Evolutionary conservation across 2,888 invertebrate genomes (phyloP), one percentile per base, ranked within the genome.

Genomic region (Xestia sexstrigata): DNA sequence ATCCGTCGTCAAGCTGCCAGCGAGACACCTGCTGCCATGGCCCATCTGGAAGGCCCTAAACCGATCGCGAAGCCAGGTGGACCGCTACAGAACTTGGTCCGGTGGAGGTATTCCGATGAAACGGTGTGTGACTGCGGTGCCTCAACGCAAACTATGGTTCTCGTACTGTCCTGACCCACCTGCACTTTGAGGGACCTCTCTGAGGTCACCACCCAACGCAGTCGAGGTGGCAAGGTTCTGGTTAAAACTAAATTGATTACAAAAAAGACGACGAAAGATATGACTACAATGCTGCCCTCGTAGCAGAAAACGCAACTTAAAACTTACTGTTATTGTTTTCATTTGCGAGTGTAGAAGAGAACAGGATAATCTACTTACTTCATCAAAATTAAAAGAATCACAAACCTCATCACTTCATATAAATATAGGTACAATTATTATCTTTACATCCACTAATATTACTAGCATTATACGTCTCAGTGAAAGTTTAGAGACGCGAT

Each of bases 401-500:
- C n/a, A n/a, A n/a, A 11, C n/a, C 11, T 55, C 55, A 58, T 20
- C 26, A 39, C 30, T 60, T 20, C 39, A 26, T 20, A n/a, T n/a
- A n/a, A n/a, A n/a, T n/a, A n/a, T n/a, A n/a, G n/a, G 30, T 35
- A 58, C 55, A 55, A 71, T 68, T 71, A 65, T 70, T 45, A 65
- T n/a, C 45, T 42, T 52, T 67, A 49, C 60, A 45, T 71, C 66
- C 62, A 26, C 69, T 74, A 60, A 76, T 77, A 69, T 74, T 68
- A 66, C 35, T 55, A 45, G 70, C 35, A 70, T n/a, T 55, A n/a
- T 55, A 52, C 15, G 35, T 45, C 66, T 52, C 26, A 30, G 75
- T 76, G 84, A 84, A 83, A 86, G 84, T 81, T 77, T 65, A 74
- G 11, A 55, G 52, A 15, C 26, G 47, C 45, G 70, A 75, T 81